Evolutionary conservation across 1,140 invertebrate genomes (phyloP), one percentile per base, ranked within the genome.

Genomic region (Proctacanthus coquilletti): DNA sequence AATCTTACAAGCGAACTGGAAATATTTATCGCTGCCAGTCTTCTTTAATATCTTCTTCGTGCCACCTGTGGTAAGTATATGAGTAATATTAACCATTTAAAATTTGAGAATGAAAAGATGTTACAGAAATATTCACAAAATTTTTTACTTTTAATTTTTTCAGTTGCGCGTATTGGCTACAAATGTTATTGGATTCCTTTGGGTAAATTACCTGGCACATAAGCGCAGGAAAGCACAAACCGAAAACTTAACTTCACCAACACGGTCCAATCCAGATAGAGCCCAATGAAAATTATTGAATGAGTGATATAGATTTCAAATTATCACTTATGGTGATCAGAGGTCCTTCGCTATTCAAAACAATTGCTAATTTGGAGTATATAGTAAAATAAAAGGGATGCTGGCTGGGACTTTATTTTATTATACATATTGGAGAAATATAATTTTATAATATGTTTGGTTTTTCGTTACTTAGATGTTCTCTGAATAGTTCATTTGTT

Each of bases 1-100:
- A 1, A 55, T 80, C 27, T 49, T 83, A 15, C 57, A 61, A 41
- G 69, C 75, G 11, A 81, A 79, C 60, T 76, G 75, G 69, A 77
- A 74, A 52, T 80, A 75, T 57, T 47, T 83, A 11, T 80, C 77
- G 4, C 41, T 81, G 10, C 64, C 78, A 42, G 77, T 81, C 44
- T 67, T 75, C 32, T 60, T 83, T 1, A 83, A 81, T 50, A 61
- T 81, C 33, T 69, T 66, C 40, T 72, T 73, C 47, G 68, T 83
- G 6, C 78, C 78, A 14, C 73, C 77, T 45, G 69, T 80, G 70
- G 76, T 80, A 66, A 70, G 61, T 60, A 44, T 41, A 40, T n/a
- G n/a, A n/a, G n/a, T n/a, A 19, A n/a, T n/a, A n/a, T n/a, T n/a
- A n/a, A n/a, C n/a, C n/a, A n/a, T n/a, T n/a, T n/a, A n/a, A n/a